Evolutionary conservation across 1,140 invertebrate genomes (phyloP).

Genomic region (Aphis craccivora): DNA sequence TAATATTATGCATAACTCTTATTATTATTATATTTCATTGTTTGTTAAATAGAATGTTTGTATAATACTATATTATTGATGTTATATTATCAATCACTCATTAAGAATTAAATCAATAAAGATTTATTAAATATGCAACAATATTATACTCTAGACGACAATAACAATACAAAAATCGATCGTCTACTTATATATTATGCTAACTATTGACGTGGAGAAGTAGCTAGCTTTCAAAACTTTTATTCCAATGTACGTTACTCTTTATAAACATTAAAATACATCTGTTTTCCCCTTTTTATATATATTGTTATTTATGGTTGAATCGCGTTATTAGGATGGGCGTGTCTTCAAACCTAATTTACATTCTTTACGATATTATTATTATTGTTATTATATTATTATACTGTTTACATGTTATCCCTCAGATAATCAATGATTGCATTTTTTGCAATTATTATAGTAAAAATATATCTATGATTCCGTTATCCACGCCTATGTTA

Average conservation of each 20-base stretch:
- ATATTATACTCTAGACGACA: not conserved
- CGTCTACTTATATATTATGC: not conserved
- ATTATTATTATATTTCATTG: not conserved
- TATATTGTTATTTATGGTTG: slow-evolving; percentile 27
- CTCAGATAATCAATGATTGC: not conserved
- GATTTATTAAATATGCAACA: not conserved
- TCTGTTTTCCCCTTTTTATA: not conserved
- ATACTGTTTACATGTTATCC: not conserved
- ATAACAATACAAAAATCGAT: not conserved
- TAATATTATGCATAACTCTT: not conserved
- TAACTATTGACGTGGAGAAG: not conserved
- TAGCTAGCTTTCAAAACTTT: slow-evolving; percentile 3
- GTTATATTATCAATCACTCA: not conserved
- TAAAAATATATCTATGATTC: not conserved
- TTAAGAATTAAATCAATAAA: not conserved
- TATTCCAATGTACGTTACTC: not conserved
- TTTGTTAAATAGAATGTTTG: not conserved
- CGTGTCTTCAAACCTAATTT: slow-evolving; percentile 47
- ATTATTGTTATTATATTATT: slow-evolving; percentile 24
- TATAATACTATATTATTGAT: not conserved
- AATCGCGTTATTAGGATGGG: slow-evolving; percentile 35
- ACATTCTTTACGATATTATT: not conserved
- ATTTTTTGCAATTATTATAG: not conserved
- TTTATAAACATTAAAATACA: slow-evolving; percentile 7
- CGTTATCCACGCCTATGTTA: not conserved